Conservation (phyloP, 1,140 invertebrate genomes). For the Bombus haemorrhoidalis region DNA sequence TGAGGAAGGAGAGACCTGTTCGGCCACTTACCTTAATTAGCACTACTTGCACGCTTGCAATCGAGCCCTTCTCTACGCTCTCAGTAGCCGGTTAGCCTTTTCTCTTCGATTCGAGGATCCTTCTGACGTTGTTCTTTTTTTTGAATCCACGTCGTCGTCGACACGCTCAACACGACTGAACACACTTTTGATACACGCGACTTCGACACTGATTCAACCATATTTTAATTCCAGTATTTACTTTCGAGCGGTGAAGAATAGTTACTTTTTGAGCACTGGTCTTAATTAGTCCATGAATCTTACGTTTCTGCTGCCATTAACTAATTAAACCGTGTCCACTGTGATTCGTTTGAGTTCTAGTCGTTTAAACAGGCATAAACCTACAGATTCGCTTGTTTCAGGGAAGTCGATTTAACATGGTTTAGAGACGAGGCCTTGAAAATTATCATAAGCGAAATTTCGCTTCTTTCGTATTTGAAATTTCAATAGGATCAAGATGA, state of each 20-base stretch:
- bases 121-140: constrained; percentile 19
- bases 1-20: constrained; percentile 33
- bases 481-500: too few species aligned
- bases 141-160: background rate
- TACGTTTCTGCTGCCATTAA: constrained; percentile 21
- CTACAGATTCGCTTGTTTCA: background rate
- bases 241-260: background rate
- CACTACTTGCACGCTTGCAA: constrained; percentile 45
- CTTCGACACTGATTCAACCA: constrained; percentile 3
- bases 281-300: background rate
- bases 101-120: constrained; percentile 39
- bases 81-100: constrained; percentile 40
- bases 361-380: background rate
- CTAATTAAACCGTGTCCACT: constrained; percentile 25
- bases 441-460: too few species aligned
- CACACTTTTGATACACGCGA: background rate
- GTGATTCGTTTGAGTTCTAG: background rate
- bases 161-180: background rate
- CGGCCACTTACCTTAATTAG: constrained; percentile 52
- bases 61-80: constrained; percentile 9
- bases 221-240: constrained; percentile 38
- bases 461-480: too few species aligned
- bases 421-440: too few species aligned
- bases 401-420: too few species aligned
- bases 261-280: background rate